Percentiles rank a stretch among this genome's conserved stretches.
These are phyloP conservation scores for Cephalopholis sonnerati DNA, from an alignment of 2,113 vertebrate species.

Conservation along the genomic window DNA sequence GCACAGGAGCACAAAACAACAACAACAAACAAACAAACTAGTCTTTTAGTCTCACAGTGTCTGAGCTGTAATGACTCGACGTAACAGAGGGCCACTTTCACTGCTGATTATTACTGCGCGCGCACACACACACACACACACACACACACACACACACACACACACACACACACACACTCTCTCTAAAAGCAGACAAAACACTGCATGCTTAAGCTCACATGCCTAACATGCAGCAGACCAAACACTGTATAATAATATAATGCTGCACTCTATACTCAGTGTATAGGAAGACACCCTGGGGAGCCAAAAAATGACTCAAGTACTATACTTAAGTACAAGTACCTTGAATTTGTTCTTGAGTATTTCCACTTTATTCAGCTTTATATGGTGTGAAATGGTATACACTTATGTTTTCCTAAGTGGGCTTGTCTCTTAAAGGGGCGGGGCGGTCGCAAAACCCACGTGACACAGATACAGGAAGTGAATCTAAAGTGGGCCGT, in stretches of 20 bases:
- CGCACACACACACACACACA: conserved; percentile 1
- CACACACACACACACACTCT: conserved; percentile 14
- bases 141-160: conserved; percentile 16
- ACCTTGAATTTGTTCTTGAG: no score
- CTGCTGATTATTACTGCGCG: conserved; percentile 45
- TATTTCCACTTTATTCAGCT: no score
- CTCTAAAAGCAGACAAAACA: conserved; percentile 61
- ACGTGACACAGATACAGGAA: no score
- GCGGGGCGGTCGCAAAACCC: no score
- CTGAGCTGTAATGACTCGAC: conserved; percentile 61
- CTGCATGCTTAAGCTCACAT: conserved; percentile 50
- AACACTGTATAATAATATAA: conserved; percentile 15
- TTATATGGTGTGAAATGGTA: no score
- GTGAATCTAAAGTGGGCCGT: no score
- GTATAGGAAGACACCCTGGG: background rate
- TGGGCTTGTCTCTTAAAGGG: no score
- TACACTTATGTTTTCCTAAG: no score
- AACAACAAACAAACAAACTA: conserved; percentile 55
- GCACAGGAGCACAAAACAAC: conserved; percentile 45
- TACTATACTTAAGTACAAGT: no score
- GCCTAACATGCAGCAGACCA: conserved; percentile 39
- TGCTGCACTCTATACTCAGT: background rate
- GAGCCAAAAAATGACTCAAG: no score
- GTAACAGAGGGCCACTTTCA: conserved; percentile 64
- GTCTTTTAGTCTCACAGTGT: conserved; percentile 48